phyloP scores from a whole-genome alignment of 1,140 invertebrate species.

The Arion vulgaris region DNA sequence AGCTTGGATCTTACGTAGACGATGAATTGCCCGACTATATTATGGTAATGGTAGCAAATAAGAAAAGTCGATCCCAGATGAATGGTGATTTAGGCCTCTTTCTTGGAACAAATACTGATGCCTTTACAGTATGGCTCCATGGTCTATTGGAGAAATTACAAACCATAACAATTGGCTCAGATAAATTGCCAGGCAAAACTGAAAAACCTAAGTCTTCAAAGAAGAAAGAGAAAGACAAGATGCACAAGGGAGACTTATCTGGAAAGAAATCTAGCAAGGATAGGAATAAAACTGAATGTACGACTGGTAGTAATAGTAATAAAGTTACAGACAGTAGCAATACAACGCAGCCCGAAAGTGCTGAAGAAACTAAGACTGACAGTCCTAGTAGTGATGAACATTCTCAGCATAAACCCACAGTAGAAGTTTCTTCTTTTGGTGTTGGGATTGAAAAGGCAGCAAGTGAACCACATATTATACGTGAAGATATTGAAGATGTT shows the following conservation, averaged over 20 bases:
- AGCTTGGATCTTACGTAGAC: conserved; percentile 89
- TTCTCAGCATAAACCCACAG: not conserved
- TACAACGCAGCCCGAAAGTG: not conserved
- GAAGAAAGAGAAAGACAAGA: conserved; percentile 23
- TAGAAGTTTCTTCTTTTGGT: not conserved
- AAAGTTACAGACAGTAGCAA: not conserved
- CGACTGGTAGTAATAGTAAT: not conserved
- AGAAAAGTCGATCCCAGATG: conserved; percentile 92
- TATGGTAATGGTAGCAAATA: conserved; percentile 97
- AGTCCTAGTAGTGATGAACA: not conserved
- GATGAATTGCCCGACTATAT: conserved; percentile 97
- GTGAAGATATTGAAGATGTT: conserved; percentile 40
- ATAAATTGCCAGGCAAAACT: not conserved
- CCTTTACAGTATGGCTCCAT: conserved; percentile 91
- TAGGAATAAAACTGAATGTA: not conserved
- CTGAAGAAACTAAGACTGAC: not conserved
- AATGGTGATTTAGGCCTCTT: conserved; percentile 91
- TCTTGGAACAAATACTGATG: conserved; percentile 85
- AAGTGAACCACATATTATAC: not conserved
- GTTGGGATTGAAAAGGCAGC: not conserved
- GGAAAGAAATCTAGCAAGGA: conserved; percentile 10
- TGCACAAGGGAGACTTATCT: conserved; percentile 18
- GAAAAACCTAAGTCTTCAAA: conserved; percentile 24
- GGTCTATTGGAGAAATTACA: conserved; percentile 90
- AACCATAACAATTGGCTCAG: conserved; percentile 79